Evolutionary conservation across 2,113 vertebrate genomes (phyloP), one percentile per base, ranked within the genome.

Genomic region (Pristiophorus japonicus): DNA sequence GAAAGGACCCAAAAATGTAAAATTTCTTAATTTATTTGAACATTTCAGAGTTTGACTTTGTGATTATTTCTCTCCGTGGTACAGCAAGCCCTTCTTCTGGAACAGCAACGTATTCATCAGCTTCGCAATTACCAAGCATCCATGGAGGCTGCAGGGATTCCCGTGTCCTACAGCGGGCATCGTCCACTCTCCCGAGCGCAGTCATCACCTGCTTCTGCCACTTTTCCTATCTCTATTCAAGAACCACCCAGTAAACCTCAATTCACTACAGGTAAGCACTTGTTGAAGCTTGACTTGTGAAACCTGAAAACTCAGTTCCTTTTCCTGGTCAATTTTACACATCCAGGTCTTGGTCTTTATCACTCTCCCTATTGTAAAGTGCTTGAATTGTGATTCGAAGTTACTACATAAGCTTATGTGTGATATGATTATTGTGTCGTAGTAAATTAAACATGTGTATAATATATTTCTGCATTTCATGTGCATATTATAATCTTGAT

Each of bases 31-130:
- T 91, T 63, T 92, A 65, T 65, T 38, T 65, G 59, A 92, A 16
- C 0, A 38, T 92, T 90, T 63, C 55, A 65, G 59, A 59, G 59
- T 59, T 11, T 59, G 59, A 59, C 59, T 8, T 59, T 59, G 5
- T 63, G 4, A 63, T 94, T 94, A 47, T 94, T 94, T 94, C 42
- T 91, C 66, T 59, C 66, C 38, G 27, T 70, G 84, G 95, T 95
- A 59, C 97, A 99, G 99, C 99, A 99, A 98, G 98, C 99, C 22
- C 97, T 99, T 67, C 97, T 99, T 30, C 97, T 99, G 96, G 99
- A 99, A 96, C 99, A 99, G 97, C 99, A 99, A 96, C 97, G 99
- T 63, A 98, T 99, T 96, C 98, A 99, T 97, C 99, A 99, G 97
- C 97, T 99, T 97, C 98, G 98, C 96, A 99, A 98, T 97, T 99